Percentiles rank a stretch among this genome's conserved stretches.
Conservation (phyloP, 2,888 invertebrate species). For the Biston stratarius region DNA sequence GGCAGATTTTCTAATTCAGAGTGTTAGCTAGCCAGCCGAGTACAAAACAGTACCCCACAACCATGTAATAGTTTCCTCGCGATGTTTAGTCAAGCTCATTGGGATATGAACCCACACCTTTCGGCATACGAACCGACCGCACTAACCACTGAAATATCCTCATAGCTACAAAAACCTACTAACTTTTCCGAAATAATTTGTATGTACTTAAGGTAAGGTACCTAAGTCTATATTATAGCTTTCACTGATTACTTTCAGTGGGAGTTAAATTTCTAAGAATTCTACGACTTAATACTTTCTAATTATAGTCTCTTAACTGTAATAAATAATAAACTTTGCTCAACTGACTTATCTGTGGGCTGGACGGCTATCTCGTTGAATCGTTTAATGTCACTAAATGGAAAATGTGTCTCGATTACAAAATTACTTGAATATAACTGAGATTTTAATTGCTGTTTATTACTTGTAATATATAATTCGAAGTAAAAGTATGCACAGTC, state of each 20-base stretch:
- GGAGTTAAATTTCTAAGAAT: conserved; percentile 4
- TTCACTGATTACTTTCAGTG: conserved; percentile 6
- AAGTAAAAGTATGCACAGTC: no score
- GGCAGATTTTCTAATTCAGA: no score
- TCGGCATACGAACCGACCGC: no score
- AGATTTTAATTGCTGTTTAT: conserved; percentile 5
- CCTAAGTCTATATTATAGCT: not conserved
- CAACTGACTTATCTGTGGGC: conserved; percentile 29
- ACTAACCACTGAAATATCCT: no score
- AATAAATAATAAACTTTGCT: conserved; percentile 29
- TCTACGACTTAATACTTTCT: conserved; percentile 19
- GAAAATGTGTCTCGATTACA: conserved; percentile 31
- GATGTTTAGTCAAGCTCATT: no score
- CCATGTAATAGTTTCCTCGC: no score
- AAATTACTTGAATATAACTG: conserved; percentile 18
- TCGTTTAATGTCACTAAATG: conserved; percentile 29
- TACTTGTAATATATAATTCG: not conserved
- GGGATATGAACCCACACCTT: no score
- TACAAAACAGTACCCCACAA: no score
- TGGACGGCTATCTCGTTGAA: conserved; percentile 27
- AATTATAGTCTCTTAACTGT: conserved; percentile 30
- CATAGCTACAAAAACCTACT: no score
- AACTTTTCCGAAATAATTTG: not conserved
- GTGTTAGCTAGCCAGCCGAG: no score
- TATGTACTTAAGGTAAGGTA: not conserved